Evolutionary conservation across 2,888 invertebrate genomes (phyloP).

Genomic region (Drosophila parthenogenetica): DNA sequence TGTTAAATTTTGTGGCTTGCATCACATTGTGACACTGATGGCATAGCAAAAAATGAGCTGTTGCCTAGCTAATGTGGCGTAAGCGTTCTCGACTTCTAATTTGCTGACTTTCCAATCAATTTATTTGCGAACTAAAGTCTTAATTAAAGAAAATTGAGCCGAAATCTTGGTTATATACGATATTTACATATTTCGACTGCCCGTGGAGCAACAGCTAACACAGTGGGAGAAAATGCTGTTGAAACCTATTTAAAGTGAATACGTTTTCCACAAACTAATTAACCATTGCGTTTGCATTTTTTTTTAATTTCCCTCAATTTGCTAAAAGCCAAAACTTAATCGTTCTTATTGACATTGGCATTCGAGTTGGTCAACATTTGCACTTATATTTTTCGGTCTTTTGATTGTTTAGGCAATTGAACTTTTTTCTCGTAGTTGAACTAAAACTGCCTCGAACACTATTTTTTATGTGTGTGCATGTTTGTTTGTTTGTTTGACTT

Average conservation of each 20-base stretch:
- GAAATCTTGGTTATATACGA: slow-evolving; percentile 13
- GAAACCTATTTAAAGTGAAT: slow-evolving; percentile 41
- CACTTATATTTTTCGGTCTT: slow-evolving; percentile 39
- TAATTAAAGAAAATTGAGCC: slow-evolving; percentile 19
- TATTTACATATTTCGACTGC: slow-evolving; percentile 44
- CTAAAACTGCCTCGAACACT: slow-evolving; percentile 33
- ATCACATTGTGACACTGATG: slow-evolving; percentile 27
- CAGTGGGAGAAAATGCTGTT: slow-evolving; percentile 5
- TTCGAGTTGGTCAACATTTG: slow-evolving; percentile 25
- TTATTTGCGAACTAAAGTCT: slow-evolving; percentile 4
- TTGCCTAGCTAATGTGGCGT: slow-evolving; percentile 39
- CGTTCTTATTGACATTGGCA: slow-evolving; percentile 11
- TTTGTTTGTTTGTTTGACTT: slow-evolving; percentile 50
- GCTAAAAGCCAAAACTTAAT: slow-evolving; percentile 25
- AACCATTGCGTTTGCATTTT: slow-evolving; percentile 35
- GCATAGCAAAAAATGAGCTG: slow-evolving; percentile 23
- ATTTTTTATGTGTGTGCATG: slow-evolving; percentile 20
- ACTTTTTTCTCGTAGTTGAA: slow-evolving; percentile 29
- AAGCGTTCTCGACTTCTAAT: slow-evolving; percentile 27
- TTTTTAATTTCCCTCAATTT: slow-evolving; percentile 4
- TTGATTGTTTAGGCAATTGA: slow-evolving; percentile 47
- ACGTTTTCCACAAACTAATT: slow-evolving; percentile 61
- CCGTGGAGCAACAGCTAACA: slow-evolving; percentile 1
- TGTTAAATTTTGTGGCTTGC: slow-evolving; percentile 31
- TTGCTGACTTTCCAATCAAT: slow-evolving; percentile 14